phyloP scores from a whole-genome alignment of 2,888 invertebrate species.

The Pegoplata infirma region DNA sequence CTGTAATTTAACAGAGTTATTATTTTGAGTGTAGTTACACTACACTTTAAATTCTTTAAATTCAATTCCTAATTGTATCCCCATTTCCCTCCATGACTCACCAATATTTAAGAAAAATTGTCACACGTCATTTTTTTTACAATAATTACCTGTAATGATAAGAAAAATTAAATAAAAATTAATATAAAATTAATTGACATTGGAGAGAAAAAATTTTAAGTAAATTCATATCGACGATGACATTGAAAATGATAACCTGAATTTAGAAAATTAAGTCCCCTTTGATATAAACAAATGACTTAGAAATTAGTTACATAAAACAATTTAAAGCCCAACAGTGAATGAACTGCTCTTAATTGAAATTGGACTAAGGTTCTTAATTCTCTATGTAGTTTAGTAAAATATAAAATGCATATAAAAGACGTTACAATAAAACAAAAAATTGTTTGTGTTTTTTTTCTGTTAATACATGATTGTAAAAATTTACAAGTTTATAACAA shows the following conservation, averaged over 20 bases:
- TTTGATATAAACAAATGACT: background rate
- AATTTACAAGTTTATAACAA: constrained; percentile 40
- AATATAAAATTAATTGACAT: constrained; percentile 11
- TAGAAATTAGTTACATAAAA: constrained; percentile 17
- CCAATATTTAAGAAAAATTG: constrained; percentile 7
- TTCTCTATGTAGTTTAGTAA: background rate
- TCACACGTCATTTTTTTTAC: constrained; percentile 1
- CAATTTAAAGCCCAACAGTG: constrained; percentile 8
- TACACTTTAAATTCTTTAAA: too few species aligned
- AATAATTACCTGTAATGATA: constrained; percentile 42
- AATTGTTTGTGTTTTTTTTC: constrained; percentile 17
- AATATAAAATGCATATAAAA: background rate
- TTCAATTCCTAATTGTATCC: too few species aligned
- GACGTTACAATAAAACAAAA: background rate
- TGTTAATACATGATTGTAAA: constrained; percentile 48
- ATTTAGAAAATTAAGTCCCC: constrained; percentile 12
- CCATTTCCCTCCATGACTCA: too few species aligned
- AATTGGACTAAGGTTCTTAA: constrained; percentile 29
- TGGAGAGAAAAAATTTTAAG: background rate
- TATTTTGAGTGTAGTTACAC: too few species aligned
- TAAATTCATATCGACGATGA: constrained; percentile 21
- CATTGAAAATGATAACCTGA: constrained; percentile 45
- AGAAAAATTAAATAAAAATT: constrained; percentile 1
- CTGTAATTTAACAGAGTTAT: too few species aligned
- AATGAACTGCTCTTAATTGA: constrained; percentile 1